Conservation (phyloP, 2,888 invertebrate species). For the Drosophila meridionalis region DNA sequence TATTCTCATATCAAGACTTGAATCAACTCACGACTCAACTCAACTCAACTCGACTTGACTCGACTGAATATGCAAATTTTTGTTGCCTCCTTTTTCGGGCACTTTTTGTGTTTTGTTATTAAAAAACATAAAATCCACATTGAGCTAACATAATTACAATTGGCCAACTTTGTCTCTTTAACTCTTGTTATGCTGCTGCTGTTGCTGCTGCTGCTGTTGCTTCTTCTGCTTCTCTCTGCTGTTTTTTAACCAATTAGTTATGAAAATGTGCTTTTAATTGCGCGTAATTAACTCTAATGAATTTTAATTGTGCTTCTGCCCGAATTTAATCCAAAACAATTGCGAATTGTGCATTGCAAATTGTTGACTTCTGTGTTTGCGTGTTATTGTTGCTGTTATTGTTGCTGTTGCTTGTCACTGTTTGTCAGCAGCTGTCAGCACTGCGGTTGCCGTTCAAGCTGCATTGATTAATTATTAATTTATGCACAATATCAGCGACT, state of each 20-base stretch:
- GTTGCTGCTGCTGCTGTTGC: conserved; percentile 1
- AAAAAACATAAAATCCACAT: conserved; percentile 50
- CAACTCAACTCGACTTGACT: background rate
- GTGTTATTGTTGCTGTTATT: conserved; percentile 15
- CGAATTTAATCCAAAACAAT: conserved; percentile 61
- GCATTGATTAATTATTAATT: conserved; percentile 48
- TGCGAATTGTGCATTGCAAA: conserved; percentile 13
- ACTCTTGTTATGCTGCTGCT: background rate
- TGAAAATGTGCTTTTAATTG: conserved; percentile 75
- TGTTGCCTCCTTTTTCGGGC: background rate
- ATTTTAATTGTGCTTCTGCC: conserved; percentile 62
- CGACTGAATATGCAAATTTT: conserved; percentile 20
- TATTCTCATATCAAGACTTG: conserved; percentile 25
- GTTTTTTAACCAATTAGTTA: conserved; percentile 62
- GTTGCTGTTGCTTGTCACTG: conserved; percentile 12
- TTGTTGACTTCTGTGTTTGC: conserved; percentile 12
- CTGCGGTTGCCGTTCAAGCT: conserved; percentile 45
- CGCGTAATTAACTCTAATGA: conserved; percentile 72
- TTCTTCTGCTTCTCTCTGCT: background rate
- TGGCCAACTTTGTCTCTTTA: conserved; percentile 24
- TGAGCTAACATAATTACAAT: conserved; percentile 50
- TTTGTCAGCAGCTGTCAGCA: conserved; percentile 59
- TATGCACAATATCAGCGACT: conserved; percentile 23
- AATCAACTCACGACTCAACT: background rate
- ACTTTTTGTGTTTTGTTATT: conserved; percentile 17